phyloP scores from a whole-genome alignment of 2,113 vertebrate genomes.

The Morone saxatilis region DNA sequence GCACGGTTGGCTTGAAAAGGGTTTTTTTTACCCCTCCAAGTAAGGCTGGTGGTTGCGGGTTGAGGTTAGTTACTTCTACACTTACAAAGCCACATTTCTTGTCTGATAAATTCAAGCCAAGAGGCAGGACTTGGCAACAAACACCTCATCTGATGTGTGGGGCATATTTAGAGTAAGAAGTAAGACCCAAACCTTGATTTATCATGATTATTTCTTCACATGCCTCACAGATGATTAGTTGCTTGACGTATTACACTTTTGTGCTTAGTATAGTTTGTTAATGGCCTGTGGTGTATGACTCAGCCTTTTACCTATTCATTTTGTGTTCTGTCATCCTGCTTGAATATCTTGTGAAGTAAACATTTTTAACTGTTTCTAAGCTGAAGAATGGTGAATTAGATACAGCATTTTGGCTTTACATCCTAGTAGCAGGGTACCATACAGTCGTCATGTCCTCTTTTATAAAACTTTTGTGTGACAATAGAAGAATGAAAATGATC shows the following conservation, averaged over 20 bases:
- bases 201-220: constrained; percentile 37
- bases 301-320: constrained; percentile 18
- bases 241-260: constrained; percentile 9
- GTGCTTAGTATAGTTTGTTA: constrained; percentile 35
- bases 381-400: background rate
- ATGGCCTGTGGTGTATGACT: constrained; percentile 44
- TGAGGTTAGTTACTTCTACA: background rate
- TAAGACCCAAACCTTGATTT: constrained; percentile 16
- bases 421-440: background rate
- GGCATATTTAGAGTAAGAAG: background rate
- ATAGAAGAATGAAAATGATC: constrained; percentile 12
- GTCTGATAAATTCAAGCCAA: background rate
- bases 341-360: constrained; percentile 3
- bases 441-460: background rate
- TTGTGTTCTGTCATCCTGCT: background rate
- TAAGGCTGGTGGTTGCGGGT: background rate
- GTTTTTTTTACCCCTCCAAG: background rate
- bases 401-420: background rate
- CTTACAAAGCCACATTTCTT: background rate
- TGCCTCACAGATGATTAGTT: constrained; percentile 29
- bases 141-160: constrained; percentile 7
- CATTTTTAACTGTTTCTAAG: background rate
- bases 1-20: background rate
- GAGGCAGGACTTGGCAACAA: background rate
- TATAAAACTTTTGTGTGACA: background rate